Conservation (phyloP, 64 coral and sea anemone species). For the Trachythela sp. region DNA sequence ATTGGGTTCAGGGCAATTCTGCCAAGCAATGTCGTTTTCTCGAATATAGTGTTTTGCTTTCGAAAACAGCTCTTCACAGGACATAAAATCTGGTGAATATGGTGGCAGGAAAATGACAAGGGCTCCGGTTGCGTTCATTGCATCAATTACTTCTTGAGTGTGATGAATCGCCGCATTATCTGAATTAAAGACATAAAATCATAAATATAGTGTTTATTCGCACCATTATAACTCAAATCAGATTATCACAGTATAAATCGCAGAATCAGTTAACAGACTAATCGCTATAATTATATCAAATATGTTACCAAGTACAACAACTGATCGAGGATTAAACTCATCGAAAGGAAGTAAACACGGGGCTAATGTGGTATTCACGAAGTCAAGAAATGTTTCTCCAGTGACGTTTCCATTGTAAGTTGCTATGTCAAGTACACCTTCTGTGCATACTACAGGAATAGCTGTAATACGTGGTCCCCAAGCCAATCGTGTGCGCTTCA, state of each 20-base stretch:
- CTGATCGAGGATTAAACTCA: conserved; percentile 30
- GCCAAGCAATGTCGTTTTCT: conserved; percentile 37
- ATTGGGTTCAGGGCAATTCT: conserved; percentile 28
- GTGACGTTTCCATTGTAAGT: conserved; percentile 19
- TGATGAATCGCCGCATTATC: conserved; percentile 54
- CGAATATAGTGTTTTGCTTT: conserved; percentile 35
- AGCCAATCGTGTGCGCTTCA: neutral
- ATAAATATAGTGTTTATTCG: neutral
- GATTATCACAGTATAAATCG: neutral
- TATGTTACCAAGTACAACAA: conserved; percentile 47
- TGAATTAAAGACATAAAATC: neutral
- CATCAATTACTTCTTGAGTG: conserved; percentile 24
- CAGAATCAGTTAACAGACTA: no score
- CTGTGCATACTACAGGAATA: conserved; percentile 31
- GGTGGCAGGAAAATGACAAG: conserved; percentile 38
- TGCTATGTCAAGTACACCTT: conserved; percentile 9
- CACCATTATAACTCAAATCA: neutral
- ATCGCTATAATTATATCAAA: no score
- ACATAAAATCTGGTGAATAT: conserved; percentile 42
- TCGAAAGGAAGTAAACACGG: conserved; percentile 24
- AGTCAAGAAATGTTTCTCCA: neutral
- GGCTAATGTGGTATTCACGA: neutral
- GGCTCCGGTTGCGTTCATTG: conserved; percentile 13
- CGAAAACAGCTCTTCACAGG: conserved; percentile 42
- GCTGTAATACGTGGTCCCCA: conserved; percentile 31